Percentiles rank a stretch among this genome's conserved stretches.
Evolutionary conservation across 37 sponge, comb jelly and placozoan genomes (phyloP).

Genomic region (Chondrosia reniformis): DNA sequence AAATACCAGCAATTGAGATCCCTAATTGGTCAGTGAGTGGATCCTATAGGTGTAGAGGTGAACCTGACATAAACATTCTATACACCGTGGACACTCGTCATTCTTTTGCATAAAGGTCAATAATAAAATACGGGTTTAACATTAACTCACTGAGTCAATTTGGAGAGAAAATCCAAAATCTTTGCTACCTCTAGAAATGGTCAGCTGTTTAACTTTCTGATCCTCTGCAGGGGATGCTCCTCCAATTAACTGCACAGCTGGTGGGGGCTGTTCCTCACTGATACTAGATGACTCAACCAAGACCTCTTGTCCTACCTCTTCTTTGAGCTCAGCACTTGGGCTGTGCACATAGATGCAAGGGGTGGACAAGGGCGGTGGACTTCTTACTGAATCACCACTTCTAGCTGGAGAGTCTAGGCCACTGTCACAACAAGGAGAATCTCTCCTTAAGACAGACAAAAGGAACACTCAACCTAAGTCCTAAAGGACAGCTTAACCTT

Average conservation of each 20-base stretch:
- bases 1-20: too few relatives aligned
- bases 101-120: too few relatives aligned
- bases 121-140: too few relatives aligned
- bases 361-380: background rate
- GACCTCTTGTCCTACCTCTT: background rate
- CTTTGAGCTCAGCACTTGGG: background rate
- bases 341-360: background rate
- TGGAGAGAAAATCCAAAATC: constrained; percentile 5
- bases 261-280: constrained; percentile 6
- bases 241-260: background rate
- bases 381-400: background rate
- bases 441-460: background rate
- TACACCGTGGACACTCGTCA: too few relatives aligned
- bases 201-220: background rate
- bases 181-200: background rate
- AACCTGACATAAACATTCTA: too few relatives aligned
- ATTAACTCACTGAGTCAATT: background rate
- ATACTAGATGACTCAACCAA: background rate
- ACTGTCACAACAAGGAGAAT: constrained; percentile 17
- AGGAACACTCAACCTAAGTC: too few relatives aligned
- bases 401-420: constrained; percentile 17
- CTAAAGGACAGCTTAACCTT: too few relatives aligned
- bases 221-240: background rate
- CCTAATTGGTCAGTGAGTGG: too few relatives aligned
- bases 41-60: too few relatives aligned